phyloP scores from a whole-genome alignment of 2,113 vertebrate species.

The Columbina picui region DNA sequence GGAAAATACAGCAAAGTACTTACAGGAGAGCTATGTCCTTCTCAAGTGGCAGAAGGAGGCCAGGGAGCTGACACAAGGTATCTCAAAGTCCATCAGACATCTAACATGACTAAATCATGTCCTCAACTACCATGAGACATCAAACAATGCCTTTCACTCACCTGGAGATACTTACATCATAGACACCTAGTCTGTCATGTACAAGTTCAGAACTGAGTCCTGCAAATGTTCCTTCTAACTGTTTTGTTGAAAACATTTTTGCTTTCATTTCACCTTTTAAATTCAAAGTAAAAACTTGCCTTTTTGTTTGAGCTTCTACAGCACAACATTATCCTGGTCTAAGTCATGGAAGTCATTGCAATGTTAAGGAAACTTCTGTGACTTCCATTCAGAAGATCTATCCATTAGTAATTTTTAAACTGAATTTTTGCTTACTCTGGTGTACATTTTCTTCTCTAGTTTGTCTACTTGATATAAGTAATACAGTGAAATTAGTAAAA shows the following conservation, averaged over 20 bases:
- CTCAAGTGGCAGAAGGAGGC: neutral
- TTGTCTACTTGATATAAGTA: neutral
- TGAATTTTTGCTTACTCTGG: neutral
- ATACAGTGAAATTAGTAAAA: neutral
- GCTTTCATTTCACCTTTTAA: neutral
- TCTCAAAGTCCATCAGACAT: neutral
- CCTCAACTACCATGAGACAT: neutral
- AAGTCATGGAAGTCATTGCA: neutral
- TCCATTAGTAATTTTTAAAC: neutral
- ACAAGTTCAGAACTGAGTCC: neutral
- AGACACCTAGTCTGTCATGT: neutral
- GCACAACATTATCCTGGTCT: neutral
- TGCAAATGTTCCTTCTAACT: neutral
- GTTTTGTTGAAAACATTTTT: neutral
- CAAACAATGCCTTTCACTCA: neutral
- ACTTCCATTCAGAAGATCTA: neutral
- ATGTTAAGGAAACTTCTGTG: neutral
- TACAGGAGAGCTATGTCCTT: neutral
- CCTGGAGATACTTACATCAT: neutral
- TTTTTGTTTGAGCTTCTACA: neutral
- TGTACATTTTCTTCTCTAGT: neutral
- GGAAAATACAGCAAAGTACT: neutral
- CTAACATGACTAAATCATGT: neutral
- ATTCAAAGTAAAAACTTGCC: neutral
- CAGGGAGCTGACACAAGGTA: neutral